phyloP scores from a whole-genome alignment of 1,140 invertebrate species.

The Brachionus plicatilis region DNA sequence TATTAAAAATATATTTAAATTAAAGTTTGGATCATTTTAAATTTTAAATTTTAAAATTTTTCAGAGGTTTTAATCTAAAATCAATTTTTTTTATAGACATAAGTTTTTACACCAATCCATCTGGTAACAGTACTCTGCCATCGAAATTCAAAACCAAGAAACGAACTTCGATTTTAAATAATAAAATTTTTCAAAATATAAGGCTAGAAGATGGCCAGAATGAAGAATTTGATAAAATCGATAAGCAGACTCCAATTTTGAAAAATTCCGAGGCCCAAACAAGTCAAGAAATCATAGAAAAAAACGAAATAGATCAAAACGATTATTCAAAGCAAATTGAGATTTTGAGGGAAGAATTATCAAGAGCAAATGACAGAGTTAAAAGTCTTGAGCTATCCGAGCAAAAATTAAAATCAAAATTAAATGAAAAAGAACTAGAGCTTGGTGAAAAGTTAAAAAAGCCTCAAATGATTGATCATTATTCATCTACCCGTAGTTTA shows the following conservation, averaged over 20 bases:
- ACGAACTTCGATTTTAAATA: neutral
- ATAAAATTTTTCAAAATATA: slow-evolving; percentile 27
- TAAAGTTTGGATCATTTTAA: no score
- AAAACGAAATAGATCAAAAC: neutral
- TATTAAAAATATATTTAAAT: no score
- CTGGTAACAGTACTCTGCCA: slow-evolving; percentile 3
- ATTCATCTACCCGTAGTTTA: neutral
- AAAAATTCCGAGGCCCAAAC: neutral
- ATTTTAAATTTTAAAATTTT: no score
- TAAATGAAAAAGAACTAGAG: neutral
- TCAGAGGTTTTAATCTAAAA: no score
- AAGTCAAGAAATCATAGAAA: neutral
- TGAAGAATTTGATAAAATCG: neutral
- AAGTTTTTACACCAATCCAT: slow-evolving; percentile 1
- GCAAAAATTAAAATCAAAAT: neutral
- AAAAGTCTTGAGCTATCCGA: neutral
- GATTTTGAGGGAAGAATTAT: neutral
- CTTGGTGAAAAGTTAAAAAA: neutral
- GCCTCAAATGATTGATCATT: neutral
- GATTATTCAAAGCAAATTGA: neutral
- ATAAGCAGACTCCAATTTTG: neutral
- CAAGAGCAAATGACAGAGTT: neutral
- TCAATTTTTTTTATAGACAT: neutral
- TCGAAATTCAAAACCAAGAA: slow-evolving; percentile 5
- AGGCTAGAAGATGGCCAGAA: neutral